Evolutionary conservation across 1,140 invertebrate species (phyloP).

Genomic region (Halictus rubicundus): DNA sequence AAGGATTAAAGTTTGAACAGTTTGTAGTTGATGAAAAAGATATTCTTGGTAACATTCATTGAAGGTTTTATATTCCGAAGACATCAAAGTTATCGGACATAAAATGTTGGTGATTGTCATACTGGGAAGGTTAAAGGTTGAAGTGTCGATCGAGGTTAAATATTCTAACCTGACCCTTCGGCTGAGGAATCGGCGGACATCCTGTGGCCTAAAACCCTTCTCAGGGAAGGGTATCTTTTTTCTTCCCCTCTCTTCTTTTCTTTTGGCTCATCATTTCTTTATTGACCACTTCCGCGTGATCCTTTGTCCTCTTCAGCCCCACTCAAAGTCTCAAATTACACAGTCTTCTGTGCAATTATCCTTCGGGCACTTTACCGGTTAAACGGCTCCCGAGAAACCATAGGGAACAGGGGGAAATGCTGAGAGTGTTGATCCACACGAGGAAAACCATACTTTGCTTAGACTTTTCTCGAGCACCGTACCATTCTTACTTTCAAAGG

Average conservation of each 20-base stretch:
- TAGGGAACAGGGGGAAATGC: background rate
- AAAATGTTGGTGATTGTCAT: no score
- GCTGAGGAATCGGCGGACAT: background rate
- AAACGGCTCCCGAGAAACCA: conserved; percentile 61
- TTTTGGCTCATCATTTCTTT: conserved; percentile 25
- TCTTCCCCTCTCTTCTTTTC: conserved; percentile 17
- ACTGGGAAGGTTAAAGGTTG: background rate
- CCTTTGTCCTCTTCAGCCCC: conserved; percentile 52
- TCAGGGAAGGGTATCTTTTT: background rate
- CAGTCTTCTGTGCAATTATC: conserved; percentile 71
- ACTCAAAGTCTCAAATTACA: conserved; percentile 46
- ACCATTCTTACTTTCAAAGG: background rate
- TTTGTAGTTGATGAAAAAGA: no score
- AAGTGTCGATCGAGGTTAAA: background rate
- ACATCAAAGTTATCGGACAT: no score
- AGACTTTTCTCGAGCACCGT: background rate
- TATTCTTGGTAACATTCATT: no score
- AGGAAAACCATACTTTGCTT: background rate
- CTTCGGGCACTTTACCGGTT: conserved; percentile 73
- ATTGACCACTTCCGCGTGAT: conserved; percentile 36
- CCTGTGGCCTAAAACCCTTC: conserved; percentile 41
- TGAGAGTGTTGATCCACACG: background rate
- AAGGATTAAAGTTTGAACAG: no score
- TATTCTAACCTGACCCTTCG: background rate
- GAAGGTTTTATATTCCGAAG: no score